phyloP scores from a whole-genome alignment of 2,113 vertebrate species.

The Bubo bubo region DNA sequence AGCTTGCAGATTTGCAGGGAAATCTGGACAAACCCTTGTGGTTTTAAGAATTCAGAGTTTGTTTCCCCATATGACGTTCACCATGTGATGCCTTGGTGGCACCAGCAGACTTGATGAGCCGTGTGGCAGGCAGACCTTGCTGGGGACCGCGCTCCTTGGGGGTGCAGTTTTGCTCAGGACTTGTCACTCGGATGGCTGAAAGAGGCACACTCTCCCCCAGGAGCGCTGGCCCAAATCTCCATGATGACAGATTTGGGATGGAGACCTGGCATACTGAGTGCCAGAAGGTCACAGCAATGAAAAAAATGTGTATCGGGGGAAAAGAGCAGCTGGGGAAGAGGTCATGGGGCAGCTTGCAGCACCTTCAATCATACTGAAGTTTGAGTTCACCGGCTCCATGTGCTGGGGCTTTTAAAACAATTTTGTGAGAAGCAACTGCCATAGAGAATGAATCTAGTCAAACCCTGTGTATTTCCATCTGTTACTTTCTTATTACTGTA shows the following conservation, averaged over 20 bases:
- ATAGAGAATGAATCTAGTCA: background rate
- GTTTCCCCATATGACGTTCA: background rate
- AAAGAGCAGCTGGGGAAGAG: background rate
- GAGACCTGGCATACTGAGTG: background rate
- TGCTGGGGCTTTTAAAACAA: background rate
- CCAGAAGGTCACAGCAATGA: background rate
- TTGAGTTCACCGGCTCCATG: background rate
- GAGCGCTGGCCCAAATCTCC: background rate
- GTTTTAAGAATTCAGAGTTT: background rate
- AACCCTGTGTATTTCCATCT: background rate
- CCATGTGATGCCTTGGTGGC: background rate
- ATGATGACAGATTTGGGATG: conserved; percentile 14
- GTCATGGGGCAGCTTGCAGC: background rate
- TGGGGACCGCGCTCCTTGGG: background rate
- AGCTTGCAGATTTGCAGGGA: background rate
- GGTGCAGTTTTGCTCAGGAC: background rate
- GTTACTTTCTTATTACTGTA: background rate
- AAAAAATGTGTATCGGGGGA: background rate
- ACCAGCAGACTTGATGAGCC: background rate
- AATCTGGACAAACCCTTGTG: background rate
- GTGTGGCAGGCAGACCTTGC: background rate
- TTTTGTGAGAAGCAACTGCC: background rate
- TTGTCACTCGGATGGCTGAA: background rate
- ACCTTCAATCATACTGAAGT: background rate
- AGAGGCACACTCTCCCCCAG: background rate